These are phyloP conservation scores for Platanista minor DNA, from an alignment of 2,113 vertebrate genomes.

Conservation along the genomic window DNA sequence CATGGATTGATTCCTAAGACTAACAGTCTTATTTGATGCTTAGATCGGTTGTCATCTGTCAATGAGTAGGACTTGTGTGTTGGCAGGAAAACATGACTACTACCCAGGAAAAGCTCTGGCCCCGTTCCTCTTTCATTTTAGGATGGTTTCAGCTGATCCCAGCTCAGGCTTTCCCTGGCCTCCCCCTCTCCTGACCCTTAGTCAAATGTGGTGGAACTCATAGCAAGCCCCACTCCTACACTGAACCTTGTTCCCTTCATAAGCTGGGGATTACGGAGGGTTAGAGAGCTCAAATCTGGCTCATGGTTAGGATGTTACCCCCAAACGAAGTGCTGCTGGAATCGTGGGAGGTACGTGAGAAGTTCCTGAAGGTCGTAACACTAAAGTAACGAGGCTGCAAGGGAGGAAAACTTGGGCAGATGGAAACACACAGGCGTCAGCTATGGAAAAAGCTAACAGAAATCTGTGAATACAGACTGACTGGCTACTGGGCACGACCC, in stretches of 20 bases:
- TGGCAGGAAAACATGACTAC: not conserved
- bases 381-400: not conserved
- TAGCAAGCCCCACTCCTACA: not conserved
- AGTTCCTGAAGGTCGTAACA: not conserved
- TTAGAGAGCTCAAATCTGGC: not conserved
- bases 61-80: not conserved
- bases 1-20: not conserved
- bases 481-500: not conserved
- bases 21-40: not conserved
- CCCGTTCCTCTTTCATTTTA: not conserved
- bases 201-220: not conserved
- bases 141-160: not conserved
- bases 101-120: not conserved
- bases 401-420: not conserved
- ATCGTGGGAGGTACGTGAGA: not conserved
- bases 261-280: not conserved
- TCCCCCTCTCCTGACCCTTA: not conserved
- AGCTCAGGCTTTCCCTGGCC: not conserved
- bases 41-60: not conserved
- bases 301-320: not conserved
- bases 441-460: not conserved
- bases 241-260: not conserved
- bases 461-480: not conserved
- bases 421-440: not conserved
- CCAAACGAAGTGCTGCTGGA: not conserved